These are phyloP conservation scores for Xiphorhynchus erythropygius DNA, from an alignment of 2,797 vertebrate species.

Conservation along the genomic window DNA sequence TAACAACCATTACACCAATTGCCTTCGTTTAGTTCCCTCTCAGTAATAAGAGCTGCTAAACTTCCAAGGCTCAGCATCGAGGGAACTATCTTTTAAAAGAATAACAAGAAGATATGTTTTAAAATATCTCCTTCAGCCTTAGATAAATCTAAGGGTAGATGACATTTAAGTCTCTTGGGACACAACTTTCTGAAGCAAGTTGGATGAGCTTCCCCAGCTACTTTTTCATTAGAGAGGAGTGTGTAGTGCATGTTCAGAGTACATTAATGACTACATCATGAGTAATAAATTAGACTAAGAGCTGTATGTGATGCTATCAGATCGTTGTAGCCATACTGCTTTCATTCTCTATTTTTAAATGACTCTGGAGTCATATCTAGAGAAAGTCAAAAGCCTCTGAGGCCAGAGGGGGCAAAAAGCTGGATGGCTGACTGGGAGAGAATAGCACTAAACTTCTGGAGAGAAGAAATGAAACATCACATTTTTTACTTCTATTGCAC, in stretches of 20 bases:
- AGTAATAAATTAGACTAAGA: constrained; percentile 55
- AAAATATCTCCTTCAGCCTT: constrained; percentile 47
- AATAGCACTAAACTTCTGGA: not conserved
- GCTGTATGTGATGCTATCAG: constrained; percentile 24
- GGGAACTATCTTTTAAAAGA: constrained; percentile 53
- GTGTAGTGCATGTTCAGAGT: constrained; percentile 28
- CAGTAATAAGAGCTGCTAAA: constrained; percentile 52
- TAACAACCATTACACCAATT: constrained; percentile 53
- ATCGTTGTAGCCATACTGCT: not conserved
- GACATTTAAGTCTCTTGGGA: constrained; percentile 42
- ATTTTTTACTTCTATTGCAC: not conserved
- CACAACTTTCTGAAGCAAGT: constrained; percentile 47
- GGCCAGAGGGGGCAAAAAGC: not conserved
- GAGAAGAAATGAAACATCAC: not conserved
- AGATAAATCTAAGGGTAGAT: constrained; percentile 57
- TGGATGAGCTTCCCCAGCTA: constrained; percentile 36
- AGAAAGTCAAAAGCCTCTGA: constrained; percentile 21
- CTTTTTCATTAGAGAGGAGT: constrained; percentile 46
- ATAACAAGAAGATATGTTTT: constrained; percentile 52
- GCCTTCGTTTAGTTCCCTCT: constrained; percentile 30
- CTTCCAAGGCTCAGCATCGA: constrained; percentile 42
- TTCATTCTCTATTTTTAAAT: constrained; percentile 41
- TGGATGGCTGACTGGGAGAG: not conserved
- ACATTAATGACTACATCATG: constrained; percentile 60
- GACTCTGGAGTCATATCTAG: not conserved